These are phyloP conservation scores for Caretta caretta DNA, from an alignment of 2,113 vertebrate genomes.

Conservation along the genomic window DNA sequence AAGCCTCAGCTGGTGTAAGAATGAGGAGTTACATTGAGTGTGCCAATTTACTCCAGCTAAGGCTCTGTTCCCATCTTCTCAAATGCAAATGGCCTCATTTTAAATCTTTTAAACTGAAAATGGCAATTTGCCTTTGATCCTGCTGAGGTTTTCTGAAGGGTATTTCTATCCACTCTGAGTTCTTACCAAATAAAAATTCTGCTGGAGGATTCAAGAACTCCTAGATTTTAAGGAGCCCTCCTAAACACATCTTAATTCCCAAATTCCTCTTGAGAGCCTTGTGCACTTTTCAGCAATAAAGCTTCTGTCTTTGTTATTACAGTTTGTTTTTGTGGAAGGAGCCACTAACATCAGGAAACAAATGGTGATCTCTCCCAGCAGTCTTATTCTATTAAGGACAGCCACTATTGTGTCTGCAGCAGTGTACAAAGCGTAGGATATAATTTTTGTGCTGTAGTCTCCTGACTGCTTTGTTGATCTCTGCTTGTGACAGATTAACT, in stretches of 20 bases:
- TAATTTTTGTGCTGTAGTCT: slow-evolving; percentile 43
- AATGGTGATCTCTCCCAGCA: slow-evolving; percentile 21
- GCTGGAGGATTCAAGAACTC: slow-evolving; percentile 15
- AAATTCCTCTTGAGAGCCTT: slow-evolving; percentile 29
- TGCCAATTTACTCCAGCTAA: neutral
- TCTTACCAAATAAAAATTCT: neutral
- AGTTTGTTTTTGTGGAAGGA: slow-evolving; percentile 66
- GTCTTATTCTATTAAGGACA: slow-evolving; percentile 42
- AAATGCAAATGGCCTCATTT: neutral
- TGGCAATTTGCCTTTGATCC: neutral
- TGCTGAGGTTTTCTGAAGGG: neutral
- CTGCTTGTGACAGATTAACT: slow-evolving; percentile 61
- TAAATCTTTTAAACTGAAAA: neutral
- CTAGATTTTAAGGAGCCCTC: slow-evolving; percentile 34
- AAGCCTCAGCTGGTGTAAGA: neutral
- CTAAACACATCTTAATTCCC: slow-evolving; percentile 63
- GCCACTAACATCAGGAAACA: slow-evolving; percentile 53
- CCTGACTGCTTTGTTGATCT: slow-evolving; percentile 61
- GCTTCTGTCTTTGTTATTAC: slow-evolving; percentile 53
- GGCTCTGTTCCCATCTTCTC: neutral
- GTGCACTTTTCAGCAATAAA: slow-evolving; percentile 37
- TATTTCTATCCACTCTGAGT: neutral
- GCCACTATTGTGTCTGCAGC: slow-evolving; percentile 48
- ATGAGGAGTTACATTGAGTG: neutral
- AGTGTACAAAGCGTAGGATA: slow-evolving; percentile 20